These are phyloP conservation scores for Sciurus vulgaris DNA, from an alignment of 2,797 vertebrate species.

Conservation along the genomic window DNA sequence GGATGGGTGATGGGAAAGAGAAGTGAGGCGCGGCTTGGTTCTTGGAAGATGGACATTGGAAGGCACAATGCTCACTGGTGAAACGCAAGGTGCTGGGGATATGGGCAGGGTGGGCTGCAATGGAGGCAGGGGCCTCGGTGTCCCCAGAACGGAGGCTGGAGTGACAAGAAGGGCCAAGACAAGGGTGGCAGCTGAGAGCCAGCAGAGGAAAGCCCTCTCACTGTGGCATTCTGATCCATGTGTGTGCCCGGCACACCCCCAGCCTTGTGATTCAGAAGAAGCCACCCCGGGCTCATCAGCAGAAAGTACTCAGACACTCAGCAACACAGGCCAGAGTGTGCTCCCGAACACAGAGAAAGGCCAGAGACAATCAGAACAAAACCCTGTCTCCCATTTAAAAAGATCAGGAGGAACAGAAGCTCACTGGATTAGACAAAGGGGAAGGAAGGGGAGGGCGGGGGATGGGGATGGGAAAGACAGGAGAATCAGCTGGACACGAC, in stretches of 20 bases:
- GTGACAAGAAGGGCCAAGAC: not conserved
- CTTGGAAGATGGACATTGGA: not conserved
- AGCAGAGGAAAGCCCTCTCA: not conserved
- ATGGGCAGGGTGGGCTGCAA: accelerated
- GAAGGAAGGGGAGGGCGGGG: too few species aligned
- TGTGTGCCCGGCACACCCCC: accelerated
- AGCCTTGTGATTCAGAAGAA: not conserved
- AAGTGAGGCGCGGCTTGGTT: not conserved
- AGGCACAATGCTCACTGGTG: not conserved
- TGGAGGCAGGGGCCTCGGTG: accelerated
- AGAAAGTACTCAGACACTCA: not conserved
- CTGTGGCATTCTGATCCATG: not conserved
- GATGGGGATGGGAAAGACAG: too few species aligned
- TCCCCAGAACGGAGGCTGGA: not conserved
- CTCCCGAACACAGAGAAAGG: not conserved
- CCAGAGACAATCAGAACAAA: not conserved
- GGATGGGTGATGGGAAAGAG: not conserved
- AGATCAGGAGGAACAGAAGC: too few species aligned
- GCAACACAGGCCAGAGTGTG: not conserved
- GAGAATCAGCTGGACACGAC: too few species aligned
- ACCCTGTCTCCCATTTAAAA: not conserved
- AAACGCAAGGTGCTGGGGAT: not conserved
- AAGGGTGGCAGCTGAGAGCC: not conserved
- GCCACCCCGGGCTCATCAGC: not conserved
- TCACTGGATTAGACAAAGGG: too few species aligned